Evolutionary conservation across 2,113 vertebrate species (phyloP).

Genomic region (Amazona vittata): DNA sequence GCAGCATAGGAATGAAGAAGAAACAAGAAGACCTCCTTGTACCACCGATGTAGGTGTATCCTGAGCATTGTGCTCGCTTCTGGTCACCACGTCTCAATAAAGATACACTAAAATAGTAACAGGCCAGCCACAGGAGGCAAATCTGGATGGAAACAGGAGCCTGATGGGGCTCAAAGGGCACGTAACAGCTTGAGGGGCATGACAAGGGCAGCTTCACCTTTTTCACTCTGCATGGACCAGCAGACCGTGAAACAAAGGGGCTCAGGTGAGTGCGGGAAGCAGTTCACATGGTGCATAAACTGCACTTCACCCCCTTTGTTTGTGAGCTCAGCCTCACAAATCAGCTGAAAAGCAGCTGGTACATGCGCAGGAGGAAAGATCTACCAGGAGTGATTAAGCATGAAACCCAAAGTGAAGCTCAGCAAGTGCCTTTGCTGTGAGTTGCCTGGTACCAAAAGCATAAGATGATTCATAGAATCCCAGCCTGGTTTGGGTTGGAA

Average conservation of each 20-base stretch:
- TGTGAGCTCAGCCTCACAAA: not conserved
- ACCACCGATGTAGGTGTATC: not conserved
- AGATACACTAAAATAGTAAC: not conserved
- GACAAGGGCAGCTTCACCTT: not conserved
- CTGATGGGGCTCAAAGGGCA: not conserved
- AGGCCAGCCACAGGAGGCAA: not conserved
- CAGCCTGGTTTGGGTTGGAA: not conserved
- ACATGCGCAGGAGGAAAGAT: not conserved
- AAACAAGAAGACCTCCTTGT: not conserved
- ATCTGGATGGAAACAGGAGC: not conserved
- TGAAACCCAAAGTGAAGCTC: rapidly evolving
- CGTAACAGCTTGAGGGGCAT: not conserved
- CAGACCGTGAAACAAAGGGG: not conserved
- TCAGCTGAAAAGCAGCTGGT: not conserved
- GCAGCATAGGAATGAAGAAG: not conserved
- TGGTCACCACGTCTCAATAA: not conserved
- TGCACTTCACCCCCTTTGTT: not conserved
- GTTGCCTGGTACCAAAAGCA: not conserved
- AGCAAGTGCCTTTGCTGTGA: not conserved
- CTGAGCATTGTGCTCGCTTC: not conserved
- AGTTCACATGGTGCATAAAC: not conserved
- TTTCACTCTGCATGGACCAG: not conserved
- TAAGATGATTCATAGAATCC: not conserved
- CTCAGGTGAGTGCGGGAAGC: not conserved
- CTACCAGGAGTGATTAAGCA: not conserved